Base-by-base conservation (phyloP, 2,888 invertebrate genomes). In the Tineola bisselliella region DNA sequence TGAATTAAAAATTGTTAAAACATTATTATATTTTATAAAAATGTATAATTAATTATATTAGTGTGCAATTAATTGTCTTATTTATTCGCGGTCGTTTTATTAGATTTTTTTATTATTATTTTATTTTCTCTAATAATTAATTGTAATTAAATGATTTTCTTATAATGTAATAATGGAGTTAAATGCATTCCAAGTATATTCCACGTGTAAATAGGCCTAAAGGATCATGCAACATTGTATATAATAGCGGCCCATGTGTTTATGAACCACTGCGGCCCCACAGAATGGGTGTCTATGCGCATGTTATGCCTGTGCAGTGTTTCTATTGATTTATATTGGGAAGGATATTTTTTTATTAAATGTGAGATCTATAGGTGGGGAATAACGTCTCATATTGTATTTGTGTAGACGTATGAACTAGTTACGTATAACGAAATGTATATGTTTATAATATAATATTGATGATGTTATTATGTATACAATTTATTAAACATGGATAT, bases 401-500 rank as follows among this genome's bases (percentile, higher is more conserved):
- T 84, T 86, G 82, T 84, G 84, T 84, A 58, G 58, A 33, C 31
- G n/a, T 17, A 33, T 84, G 76, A 77, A 79, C 82, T 82, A 83
- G 84, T 81, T 74, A 84, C 83, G 82, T 84, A 81, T 86, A 86
- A 86, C 84, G 83, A 83, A 84, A 86, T 84, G 84, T 84, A 84
- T 86, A 87, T 87, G 86, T 87, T 86, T 86, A 81, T 86, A 84
- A 87, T 86, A 84, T 84, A 86, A 84, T 84, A 84, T 84, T 86
- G 15, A 15, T 84, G 84, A 86, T 83, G 84, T 86, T 84, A 84
- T 86, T 87, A 87, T 86, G 84, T 87, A 87, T 87, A 87, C 86
- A 87, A 84, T 87, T 86, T 87, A 87, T 87, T 87, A 87, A 87
- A 87, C 84, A 84, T 87, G 84, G 76, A 84, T 86, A 86, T 86